A percentile compares a stretch with the other conserved stretches of the same genome.
phyloP scores from a whole-genome alignment of 2,113 vertebrate species.

The Hemibagrus wyckioides region DNA sequence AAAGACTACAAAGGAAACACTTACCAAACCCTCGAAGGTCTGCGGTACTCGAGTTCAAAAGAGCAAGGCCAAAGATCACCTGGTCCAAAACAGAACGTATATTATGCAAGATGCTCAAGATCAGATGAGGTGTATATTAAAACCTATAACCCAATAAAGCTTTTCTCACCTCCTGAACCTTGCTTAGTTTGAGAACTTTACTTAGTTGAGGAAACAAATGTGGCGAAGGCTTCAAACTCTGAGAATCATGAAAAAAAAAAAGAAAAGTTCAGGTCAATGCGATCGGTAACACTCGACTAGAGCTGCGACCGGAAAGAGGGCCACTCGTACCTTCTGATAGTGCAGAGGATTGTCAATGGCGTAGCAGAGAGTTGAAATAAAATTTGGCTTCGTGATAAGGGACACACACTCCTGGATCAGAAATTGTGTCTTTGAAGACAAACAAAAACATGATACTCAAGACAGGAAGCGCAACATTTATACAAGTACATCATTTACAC shows the following conservation, averaged over 20 bases:
- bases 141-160: not conserved
- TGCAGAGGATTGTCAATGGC: conserved; percentile 99
- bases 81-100: conserved; percentile 53
- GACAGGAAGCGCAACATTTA: not conserved
- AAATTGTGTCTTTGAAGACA: conserved; percentile 91
- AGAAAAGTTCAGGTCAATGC: not conserved
- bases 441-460: not conserved
- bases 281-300: not conserved
- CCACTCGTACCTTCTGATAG: conserved; percentile 93
- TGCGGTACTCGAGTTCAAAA: conserved; percentile 92
- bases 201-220: conserved; percentile 97
- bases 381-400: conserved; percentile 98
- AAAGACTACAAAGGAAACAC: conserved; percentile 47
- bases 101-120: not conserved
- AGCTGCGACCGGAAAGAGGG: not conserved
- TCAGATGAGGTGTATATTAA: not conserved
- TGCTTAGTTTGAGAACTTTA: conserved; percentile 99
- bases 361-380: conserved; percentile 98
- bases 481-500: no score
- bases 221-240: conserved; percentile 98
- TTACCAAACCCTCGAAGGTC: conserved; percentile 97
- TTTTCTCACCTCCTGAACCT: conserved; percentile 91
- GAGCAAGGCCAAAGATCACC: conserved; percentile 98
- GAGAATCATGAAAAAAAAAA: conserved; percentile 62
- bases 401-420: conserved; percentile 99